Conservation (phyloP, 2,113 vertebrate genomes). For the Seriola quinqueradiata region DNA sequence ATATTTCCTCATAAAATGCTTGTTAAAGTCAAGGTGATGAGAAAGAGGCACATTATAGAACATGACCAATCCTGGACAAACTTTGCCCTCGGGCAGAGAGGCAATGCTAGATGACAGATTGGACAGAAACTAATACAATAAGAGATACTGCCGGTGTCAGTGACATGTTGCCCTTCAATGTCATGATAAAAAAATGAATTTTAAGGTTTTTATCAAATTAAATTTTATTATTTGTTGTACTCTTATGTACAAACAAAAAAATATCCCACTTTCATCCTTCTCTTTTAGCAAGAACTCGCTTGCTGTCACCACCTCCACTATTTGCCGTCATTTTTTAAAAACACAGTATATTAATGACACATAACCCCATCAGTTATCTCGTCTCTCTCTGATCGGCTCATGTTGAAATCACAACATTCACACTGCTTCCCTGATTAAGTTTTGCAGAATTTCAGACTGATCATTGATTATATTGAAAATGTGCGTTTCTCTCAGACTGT, state of each 20-base stretch:
- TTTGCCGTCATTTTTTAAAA: no score
- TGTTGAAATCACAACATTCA: no score
- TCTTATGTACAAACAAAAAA: neutral
- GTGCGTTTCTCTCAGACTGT: neutral
- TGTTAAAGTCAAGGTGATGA: neutral
- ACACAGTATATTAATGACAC: no score
- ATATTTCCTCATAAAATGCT: neutral
- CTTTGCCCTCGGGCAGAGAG: neutral
- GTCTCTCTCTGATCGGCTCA: neutral
- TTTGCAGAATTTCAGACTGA: neutral
- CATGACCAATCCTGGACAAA: neutral
- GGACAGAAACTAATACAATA: conserved; percentile 24
- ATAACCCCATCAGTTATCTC: neutral
- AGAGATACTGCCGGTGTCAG: neutral
- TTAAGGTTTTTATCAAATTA: conserved; percentile 1
- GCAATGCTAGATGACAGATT: neutral
- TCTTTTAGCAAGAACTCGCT: neutral
- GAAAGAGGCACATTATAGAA: neutral
- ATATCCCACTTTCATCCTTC: neutral
- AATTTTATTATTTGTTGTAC: neutral
- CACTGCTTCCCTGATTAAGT: neutral
- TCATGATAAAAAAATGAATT: conserved; percentile 7
- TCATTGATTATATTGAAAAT: neutral
- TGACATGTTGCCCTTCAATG: neutral
- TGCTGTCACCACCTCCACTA: no score